A percentile compares a stretch with the other conserved stretches of the same genome.
Conservation (phyloP, 1,140 invertebrate genomes). For the Microplitis mediator region DNA sequence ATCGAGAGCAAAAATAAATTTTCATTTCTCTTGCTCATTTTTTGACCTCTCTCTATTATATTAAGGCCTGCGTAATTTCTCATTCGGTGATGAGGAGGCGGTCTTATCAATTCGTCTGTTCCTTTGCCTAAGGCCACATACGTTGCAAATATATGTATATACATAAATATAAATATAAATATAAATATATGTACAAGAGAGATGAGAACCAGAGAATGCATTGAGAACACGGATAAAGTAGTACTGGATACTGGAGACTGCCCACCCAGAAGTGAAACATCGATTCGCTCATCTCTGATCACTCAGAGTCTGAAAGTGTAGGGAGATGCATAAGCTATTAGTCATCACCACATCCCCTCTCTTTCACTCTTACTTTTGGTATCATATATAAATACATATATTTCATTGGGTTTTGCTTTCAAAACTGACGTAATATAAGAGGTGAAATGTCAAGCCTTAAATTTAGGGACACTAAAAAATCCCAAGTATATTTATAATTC, state of each 20-base stretch:
- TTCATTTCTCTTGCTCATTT: no score
- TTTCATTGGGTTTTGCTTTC: no score
- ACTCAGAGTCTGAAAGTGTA: not conserved
- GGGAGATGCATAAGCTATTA: slow-evolving; percentile 33
- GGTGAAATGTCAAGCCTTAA: no score
- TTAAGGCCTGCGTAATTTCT: not conserved
- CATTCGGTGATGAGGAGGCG: not conserved
- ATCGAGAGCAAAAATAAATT: no score
- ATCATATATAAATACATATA: not conserved
- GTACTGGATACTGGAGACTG: not conserved
- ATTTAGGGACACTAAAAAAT: no score
- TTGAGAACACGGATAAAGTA: not conserved
- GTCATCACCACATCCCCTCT: slow-evolving; percentile 36
- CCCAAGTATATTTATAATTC: no score
- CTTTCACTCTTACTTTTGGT: not conserved
- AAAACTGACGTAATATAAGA: no score
- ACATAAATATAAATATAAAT: no score
- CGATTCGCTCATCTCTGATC: slow-evolving; percentile 29
- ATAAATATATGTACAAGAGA: no score
- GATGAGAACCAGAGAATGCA: no score
- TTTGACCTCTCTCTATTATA: no score
- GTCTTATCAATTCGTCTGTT: slow-evolving; percentile 5
- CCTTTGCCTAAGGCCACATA: not conserved
- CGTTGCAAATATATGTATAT: not conserved
- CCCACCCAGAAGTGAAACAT: slow-evolving; percentile 18